Conservation (phyloP, 2,888 invertebrate genomes). For the Ochropleura plecta region DNA sequence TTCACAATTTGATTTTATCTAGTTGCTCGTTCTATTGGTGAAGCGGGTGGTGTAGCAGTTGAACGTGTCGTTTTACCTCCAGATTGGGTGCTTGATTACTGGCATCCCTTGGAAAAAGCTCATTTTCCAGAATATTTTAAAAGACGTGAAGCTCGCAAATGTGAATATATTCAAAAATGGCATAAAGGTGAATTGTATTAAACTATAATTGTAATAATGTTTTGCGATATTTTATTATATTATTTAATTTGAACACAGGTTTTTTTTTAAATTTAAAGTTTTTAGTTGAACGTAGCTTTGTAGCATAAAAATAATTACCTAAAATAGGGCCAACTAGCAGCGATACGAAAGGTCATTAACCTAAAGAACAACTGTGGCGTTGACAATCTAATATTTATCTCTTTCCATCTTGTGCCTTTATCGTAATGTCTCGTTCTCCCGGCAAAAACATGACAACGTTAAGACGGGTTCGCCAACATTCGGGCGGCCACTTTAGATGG, state of each 20-base stretch:
- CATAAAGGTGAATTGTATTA: slow-evolving; percentile 85
- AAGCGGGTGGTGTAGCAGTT: slow-evolving; percentile 94
- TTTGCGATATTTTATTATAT: not conserved
- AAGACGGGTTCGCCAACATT: no score
- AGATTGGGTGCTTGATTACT: slow-evolving; percentile 97
- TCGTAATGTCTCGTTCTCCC: no score
- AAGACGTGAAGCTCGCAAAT: slow-evolving; percentile 95
- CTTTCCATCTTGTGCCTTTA: no score
- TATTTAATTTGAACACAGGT: not conserved
- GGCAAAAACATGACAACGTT: no score
- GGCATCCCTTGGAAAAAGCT: slow-evolving; percentile 98
- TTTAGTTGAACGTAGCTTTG: not conserved
- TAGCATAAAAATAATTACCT: not conserved
- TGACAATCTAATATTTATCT: no score
- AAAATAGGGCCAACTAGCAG: no score
- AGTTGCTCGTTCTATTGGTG: slow-evolving; percentile 91
- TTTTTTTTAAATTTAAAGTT: not conserved
- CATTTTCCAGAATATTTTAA: slow-evolving; percentile 98
- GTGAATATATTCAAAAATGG: slow-evolving; percentile 95
- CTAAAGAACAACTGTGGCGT: no score
- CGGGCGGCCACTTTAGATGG: no score
- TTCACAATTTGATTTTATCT: slow-evolving; percentile 53
- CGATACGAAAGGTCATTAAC: no score
- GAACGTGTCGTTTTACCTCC: slow-evolving; percentile 92
- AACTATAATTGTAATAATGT: not conserved